phyloP scores from a whole-genome alignment of 2,113 vertebrate genomes.

The Hippoglossus stenolepis region DNA sequence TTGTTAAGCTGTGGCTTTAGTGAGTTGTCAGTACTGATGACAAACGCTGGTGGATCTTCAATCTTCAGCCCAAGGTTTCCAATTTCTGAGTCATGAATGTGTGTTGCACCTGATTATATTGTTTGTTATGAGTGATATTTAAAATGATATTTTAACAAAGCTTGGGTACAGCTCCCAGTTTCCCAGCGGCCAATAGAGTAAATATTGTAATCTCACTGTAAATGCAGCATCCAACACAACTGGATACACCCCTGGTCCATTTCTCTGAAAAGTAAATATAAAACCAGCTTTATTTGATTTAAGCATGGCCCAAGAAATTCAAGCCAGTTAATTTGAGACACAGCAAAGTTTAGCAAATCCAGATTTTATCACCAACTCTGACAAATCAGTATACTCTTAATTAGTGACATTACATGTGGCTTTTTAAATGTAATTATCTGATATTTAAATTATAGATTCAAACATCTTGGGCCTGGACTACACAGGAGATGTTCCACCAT shows the following conservation, averaged over 20 bases:
- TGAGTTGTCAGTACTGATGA: not conserved
- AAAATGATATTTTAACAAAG: not conserved
- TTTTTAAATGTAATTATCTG: too few relatives aligned
- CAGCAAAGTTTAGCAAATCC: not conserved
- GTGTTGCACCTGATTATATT: not conserved
- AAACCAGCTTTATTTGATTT: not conserved
- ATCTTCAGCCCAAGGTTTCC: too few relatives aligned
- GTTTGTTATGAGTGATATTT: not conserved
- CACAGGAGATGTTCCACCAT: not conserved
- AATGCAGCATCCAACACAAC: not conserved
- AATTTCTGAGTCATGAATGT: not conserved
- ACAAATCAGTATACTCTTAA: too few relatives aligned
- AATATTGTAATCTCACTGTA: slow-evolving; percentile 15
- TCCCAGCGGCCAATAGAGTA: not conserved
- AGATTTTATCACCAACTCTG: too few relatives aligned
- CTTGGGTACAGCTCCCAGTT: not conserved
- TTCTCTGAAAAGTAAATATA: too few relatives aligned
- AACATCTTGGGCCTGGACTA: not conserved
- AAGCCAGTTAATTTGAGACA: not conserved
- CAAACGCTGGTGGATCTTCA: not conserved
- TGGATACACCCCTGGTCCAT: not conserved
- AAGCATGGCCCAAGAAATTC: not conserved
- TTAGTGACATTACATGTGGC: too few relatives aligned
- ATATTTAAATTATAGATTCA: too few relatives aligned
- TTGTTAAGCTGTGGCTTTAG: not conserved